phyloP scores from a whole-genome alignment of 2,888 invertebrate species.

The Andrena chrysosceles region DNA sequence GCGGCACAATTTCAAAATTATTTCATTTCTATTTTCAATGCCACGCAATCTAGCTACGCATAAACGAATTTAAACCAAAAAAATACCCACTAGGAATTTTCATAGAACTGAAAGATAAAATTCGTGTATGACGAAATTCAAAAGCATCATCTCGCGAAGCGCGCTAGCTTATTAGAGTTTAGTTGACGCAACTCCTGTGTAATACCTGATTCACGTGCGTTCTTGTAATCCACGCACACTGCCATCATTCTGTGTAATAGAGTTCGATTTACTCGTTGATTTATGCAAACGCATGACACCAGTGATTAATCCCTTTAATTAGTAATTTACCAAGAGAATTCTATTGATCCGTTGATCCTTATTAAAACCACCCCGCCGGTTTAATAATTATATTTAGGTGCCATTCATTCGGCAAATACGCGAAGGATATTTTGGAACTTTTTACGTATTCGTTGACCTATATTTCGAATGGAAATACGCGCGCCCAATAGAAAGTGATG shows the following conservation, averaged over 20 bases:
- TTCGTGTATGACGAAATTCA: conserved; percentile 11
- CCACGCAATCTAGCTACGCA: background rate
- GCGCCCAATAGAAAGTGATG: background rate
- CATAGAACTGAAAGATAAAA: background rate
- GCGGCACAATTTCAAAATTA: no score
- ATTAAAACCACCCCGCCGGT: background rate
- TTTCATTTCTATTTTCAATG: background rate
- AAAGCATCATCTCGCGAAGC: background rate
- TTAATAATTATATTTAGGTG: conserved; percentile 12
- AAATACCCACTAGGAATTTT: no score
- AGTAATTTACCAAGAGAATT: background rate
- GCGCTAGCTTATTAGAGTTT: background rate
- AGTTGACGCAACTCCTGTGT: conserved; percentile 24
- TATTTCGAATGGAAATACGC: conserved; percentile 23
- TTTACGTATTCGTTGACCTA: conserved; percentile 32
- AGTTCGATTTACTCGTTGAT: background rate
- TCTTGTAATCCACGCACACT: background rate
- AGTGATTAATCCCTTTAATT: background rate
- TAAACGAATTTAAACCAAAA: background rate
- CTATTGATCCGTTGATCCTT: background rate
- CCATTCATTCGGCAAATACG: background rate
- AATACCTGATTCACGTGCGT: background rate
- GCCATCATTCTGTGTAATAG: background rate
- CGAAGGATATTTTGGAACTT: conserved; percentile 5
- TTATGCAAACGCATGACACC: no score